phyloP scores from a whole-genome alignment of 2,797 vertebrate species.

The Clarias laeviceps region DNA sequence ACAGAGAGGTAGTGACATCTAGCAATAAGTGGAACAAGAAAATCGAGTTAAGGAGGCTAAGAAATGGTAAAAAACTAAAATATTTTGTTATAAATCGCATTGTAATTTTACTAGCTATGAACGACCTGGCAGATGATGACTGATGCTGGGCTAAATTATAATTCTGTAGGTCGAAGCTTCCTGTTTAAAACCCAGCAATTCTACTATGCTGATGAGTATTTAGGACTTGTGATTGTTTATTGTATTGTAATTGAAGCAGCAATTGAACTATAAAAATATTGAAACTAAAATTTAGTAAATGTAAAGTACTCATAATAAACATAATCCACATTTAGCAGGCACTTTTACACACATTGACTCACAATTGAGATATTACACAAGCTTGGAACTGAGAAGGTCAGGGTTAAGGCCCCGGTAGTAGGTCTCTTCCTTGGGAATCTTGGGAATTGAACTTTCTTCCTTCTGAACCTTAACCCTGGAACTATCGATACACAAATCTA shows the following conservation, averaged over 20 bases:
- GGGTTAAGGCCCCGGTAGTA: slow-evolving; percentile 9
- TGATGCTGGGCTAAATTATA: not conserved
- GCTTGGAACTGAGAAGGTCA: not conserved
- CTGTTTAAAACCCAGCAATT: not conserved
- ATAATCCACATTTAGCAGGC: slow-evolving; percentile 4
- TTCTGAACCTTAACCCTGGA: slow-evolving; percentile 6
- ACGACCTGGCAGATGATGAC: not conserved
- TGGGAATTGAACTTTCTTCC: not conserved
- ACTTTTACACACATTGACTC: slow-evolving; percentile 16
- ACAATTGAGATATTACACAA: not conserved
- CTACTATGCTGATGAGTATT: not conserved
- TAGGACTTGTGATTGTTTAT: not conserved
- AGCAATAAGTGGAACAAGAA: not conserved
- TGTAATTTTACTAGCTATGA: not conserved
- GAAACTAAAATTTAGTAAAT: not conserved
- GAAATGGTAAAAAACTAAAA: not conserved
- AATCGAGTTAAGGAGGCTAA: not conserved
- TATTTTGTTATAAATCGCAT: not conserved
- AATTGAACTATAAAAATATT: slow-evolving; percentile 18
- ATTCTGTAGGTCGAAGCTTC: not conserved
- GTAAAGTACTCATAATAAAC: not conserved
- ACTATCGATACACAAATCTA: not conserved
- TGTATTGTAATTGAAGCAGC: not conserved
- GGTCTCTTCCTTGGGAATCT: not conserved
- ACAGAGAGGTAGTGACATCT: slow-evolving; percentile 5